Conservation (phyloP, 2,113 vertebrate species). For the Pygathrix nemaeus region DNA sequence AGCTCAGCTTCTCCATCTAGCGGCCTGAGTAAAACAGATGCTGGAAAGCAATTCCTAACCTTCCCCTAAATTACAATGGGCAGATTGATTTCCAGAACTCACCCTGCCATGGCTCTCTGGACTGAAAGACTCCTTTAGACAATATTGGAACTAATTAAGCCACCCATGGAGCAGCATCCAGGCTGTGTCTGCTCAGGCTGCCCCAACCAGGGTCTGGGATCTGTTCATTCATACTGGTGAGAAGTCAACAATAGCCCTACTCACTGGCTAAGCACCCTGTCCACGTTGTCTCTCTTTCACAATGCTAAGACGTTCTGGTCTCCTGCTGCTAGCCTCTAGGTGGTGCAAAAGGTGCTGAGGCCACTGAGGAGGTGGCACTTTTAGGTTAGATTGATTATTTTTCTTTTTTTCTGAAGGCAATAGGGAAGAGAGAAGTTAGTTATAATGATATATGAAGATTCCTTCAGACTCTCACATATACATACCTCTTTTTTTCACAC, state of each 20-base stretch:
- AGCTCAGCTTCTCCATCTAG: slow-evolving; percentile 61
- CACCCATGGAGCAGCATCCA: fast-evolving
- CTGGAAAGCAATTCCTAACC: neutral
- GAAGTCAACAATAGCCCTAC: neutral
- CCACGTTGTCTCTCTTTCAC: neutral
- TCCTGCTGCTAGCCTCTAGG: neutral
- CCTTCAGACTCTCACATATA: neutral
- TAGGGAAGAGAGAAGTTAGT: neutral
- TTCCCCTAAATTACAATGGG: neutral
- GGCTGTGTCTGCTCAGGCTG: neutral
- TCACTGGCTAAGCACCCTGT: neutral
- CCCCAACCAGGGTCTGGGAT: neutral
- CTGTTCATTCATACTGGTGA: neutral
- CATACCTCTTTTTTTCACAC: neutral
- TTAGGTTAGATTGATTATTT: neutral
- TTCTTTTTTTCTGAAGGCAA: neutral
- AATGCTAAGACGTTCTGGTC: neutral
- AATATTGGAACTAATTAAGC: neutral
- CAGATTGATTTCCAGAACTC: neutral
- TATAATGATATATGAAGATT: neutral
- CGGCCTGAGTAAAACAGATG: slow-evolving; percentile 4
- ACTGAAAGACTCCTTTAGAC: neutral
- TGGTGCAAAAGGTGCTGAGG: neutral
- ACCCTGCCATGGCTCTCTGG: too few species aligned
- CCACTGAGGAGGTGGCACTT: neutral